Conservation (phyloP, 2,797 vertebrate species). For the Cyclopterus lumpus region DNA sequence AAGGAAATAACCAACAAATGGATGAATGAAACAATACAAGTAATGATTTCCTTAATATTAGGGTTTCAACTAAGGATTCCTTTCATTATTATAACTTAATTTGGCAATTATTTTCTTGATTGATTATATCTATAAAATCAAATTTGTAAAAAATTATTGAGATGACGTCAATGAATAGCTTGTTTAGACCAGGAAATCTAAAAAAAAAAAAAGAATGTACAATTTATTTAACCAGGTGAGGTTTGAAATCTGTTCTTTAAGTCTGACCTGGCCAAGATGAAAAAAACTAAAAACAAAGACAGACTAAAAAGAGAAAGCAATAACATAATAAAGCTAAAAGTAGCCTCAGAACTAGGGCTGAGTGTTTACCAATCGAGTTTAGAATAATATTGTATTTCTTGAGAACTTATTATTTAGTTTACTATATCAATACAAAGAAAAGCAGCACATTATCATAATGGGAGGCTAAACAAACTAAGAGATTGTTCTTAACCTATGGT, state of each 20-base stretch:
- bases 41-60: background rate
- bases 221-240: constrained; percentile 1
- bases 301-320: background rate
- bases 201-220: background rate
- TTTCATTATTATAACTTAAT: background rate
- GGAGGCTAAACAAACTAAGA: background rate
- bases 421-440: background rate
- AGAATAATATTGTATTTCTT: background rate
- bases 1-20: background rate
- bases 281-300: background rate
- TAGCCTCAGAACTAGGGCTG: background rate
- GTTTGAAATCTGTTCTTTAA: background rate
- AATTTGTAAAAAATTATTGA: background rate
- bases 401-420: background rate
- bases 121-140: background rate
- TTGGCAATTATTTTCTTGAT: background rate
- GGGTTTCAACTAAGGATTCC: background rate
- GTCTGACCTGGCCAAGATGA: background rate
- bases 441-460: background rate
- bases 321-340: background rate
- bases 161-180: background rate
- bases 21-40: background rate
- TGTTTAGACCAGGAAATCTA: background rate
- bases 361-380: background rate
- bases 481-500: background rate